A percentile compares a stretch with the other conserved stretches of the same genome.
Evolutionary conservation across 2,888 invertebrate genomes (phyloP).

Genomic region (Agapostemon virescens): DNA sequence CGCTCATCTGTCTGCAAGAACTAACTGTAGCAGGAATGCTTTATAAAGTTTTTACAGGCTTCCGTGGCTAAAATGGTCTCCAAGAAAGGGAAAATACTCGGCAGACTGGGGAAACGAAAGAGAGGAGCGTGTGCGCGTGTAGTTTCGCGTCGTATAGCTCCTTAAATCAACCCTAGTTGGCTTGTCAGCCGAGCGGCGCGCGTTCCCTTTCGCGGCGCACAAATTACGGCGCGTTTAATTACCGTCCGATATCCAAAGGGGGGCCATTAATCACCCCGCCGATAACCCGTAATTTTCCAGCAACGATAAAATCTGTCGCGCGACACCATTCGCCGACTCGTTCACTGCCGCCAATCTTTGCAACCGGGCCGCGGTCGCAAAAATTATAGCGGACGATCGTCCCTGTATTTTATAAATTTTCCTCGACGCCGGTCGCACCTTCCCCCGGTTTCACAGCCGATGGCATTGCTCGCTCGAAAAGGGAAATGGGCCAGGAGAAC

Average conservation of each 20-base stretch:
- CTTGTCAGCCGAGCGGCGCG: constrained; percentile 59
- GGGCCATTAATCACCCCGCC: constrained; percentile 68
- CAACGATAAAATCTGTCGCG: constrained; percentile 70
- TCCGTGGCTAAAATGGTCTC: not conserved
- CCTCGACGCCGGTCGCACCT: constrained; percentile 17
- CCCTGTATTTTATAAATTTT: constrained; percentile 24
- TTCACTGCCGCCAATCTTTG: not conserved
- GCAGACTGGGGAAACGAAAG: not conserved
- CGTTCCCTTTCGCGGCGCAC: constrained; percentile 56
- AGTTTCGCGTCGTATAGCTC: constrained; percentile 53
- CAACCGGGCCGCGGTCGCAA: not conserved
- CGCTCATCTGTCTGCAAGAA: not conserved
- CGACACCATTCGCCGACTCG: constrained; percentile 34
- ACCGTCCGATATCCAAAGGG: constrained; percentile 69
- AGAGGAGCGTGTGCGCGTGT: not conserved
- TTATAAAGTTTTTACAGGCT: not conserved
- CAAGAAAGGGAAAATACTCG: constrained; percentile 6
- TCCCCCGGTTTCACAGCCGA: constrained; percentile 14
- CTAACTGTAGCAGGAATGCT: not conserved
- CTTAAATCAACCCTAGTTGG: constrained; percentile 73
- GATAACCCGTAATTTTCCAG: constrained; percentile 70
- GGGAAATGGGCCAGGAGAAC: constrained; percentile 32
- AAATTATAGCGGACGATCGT: not conserved
- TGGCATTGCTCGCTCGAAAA: not conserved
- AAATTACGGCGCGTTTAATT: constrained; percentile 74